phyloP scores from a whole-genome alignment of 2,888 invertebrate genomes.

The Pollenia griseotomentosa region DNA sequence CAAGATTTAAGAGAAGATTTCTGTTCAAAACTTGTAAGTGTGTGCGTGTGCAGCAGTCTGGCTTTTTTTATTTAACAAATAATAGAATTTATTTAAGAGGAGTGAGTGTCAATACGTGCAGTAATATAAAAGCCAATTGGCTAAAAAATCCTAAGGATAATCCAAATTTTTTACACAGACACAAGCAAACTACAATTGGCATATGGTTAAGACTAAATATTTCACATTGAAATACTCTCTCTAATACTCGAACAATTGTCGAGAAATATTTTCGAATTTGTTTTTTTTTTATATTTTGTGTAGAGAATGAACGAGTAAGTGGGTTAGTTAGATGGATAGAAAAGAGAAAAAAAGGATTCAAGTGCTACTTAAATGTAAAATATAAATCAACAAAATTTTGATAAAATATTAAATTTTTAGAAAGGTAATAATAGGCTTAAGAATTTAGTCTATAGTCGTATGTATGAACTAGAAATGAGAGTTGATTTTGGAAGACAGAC shows the following conservation, averaged over 20 bases:
- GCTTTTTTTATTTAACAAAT: background rate
- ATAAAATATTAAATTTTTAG: constrained; percentile 33
- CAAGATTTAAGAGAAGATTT: background rate
- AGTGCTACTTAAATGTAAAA: constrained; percentile 53
- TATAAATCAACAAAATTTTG: constrained; percentile 48
- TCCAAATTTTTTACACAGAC: background rate
- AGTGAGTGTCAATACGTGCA: constrained; percentile 39
- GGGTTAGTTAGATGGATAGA: background rate
- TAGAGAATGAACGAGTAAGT: background rate
- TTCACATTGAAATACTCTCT: constrained; percentile 10
- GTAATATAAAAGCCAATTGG: constrained; percentile 48
- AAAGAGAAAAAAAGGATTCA: constrained; percentile 38
- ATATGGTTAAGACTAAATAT: constrained; percentile 17
- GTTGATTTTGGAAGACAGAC: constrained; percentile 13
- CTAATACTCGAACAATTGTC: background rate
- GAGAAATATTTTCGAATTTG: background rate
- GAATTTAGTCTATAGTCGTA: background rate
- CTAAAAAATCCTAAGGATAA: constrained; percentile 32
- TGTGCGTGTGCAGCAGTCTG: no score
- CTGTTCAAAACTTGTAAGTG: background rate
- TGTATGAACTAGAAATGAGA: background rate
- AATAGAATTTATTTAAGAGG: constrained; percentile 8
- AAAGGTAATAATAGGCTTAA: constrained; percentile 8
- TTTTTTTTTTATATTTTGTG: background rate
- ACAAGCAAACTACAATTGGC: background rate